phyloP scores from a whole-genome alignment of 2,113 vertebrate species.

The Ellobius talpinus region DNA sequence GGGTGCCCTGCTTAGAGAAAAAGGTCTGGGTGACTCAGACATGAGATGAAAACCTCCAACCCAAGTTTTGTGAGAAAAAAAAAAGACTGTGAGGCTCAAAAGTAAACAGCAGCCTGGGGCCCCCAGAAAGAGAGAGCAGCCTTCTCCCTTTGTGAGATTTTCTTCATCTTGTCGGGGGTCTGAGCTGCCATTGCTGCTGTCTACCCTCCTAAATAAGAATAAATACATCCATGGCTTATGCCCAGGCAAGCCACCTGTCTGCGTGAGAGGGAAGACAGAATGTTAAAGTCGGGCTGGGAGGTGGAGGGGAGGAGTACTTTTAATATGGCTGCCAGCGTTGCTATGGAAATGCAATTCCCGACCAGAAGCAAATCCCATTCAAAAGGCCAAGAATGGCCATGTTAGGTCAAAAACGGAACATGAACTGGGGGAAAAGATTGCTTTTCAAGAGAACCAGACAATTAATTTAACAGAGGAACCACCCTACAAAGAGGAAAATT shows the following conservation, averaged over 20 bases:
- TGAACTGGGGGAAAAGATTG: conserved; percentile 80
- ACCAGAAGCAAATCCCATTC: conserved; percentile 72
- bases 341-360: conserved; percentile 79
- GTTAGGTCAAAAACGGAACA: conserved; percentile 79
- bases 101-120: background rate
- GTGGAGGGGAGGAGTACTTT: background rate
- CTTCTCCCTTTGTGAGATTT: background rate
- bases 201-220: background rate
- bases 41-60: conserved; percentile 63
- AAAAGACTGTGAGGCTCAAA: conserved; percentile 44
- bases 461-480: conserved; percentile 76
- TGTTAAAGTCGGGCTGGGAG: background rate
- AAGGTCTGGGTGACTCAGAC: conserved; percentile 53
- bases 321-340: conserved; percentile 68
- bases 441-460: conserved; percentile 73
- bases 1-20: conserved; percentile 40
- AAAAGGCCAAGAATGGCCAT: conserved; percentile 78
- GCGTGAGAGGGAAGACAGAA: background rate
- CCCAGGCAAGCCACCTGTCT: background rate
- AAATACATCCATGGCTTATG: background rate
- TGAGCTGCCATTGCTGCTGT: background rate
- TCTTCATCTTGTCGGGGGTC: background rate
- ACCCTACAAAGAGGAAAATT: conserved; percentile 58
- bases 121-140: background rate
- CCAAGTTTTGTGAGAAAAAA: background rate